Percentiles rank a stretch among this genome's conserved stretches.
These are phyloP conservation scores for Archilochus colubris DNA, from an alignment of 2,113 vertebrate species.

Conservation along the genomic window DNA sequence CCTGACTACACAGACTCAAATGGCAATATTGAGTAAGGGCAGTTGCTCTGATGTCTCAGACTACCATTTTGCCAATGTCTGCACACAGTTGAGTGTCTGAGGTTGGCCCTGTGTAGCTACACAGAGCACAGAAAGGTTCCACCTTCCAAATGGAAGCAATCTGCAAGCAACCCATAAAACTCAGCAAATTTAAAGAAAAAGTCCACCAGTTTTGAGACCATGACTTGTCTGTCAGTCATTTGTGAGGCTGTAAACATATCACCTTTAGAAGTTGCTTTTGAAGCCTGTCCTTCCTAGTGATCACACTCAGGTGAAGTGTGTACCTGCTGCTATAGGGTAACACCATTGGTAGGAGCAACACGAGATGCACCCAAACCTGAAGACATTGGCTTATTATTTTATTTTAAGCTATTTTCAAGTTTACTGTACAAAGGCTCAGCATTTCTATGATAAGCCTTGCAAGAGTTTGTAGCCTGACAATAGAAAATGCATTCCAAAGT, in stretches of 20 bases:
- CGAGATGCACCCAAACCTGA: background rate
- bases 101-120: background rate
- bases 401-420: background rate
- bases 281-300: background rate
- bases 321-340: background rate
- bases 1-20: background rate
- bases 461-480: slow-evolving; percentile 34
- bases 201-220: background rate
- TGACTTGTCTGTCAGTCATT: background rate
- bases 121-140: background rate
- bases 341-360: background rate
- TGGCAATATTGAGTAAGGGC: background rate
- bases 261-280: background rate
- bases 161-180: background rate
- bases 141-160: background rate
- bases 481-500: background rate
- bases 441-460: background rate
- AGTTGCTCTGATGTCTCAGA: background rate
- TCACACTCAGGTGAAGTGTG: background rate
- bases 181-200: background rate
- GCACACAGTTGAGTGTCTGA: background rate
- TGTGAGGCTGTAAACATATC: background rate
- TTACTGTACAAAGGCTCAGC: background rate
- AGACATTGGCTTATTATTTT: background rate
- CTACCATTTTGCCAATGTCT: background rate